Base-by-base conservation (phyloP, 1,140 invertebrate genomes). In the Forficula auricularia region DNA sequence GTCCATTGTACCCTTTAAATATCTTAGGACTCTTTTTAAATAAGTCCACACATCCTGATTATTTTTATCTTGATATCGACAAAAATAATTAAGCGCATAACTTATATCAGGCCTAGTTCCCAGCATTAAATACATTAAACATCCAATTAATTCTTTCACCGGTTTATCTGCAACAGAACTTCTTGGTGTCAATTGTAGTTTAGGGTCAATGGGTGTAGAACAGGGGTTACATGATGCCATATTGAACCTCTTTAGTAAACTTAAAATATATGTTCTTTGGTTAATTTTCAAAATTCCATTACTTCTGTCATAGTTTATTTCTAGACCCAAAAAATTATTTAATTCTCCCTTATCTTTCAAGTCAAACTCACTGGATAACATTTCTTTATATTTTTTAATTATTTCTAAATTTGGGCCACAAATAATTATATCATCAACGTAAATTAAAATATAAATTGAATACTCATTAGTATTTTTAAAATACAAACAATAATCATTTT, bases 351-450 rank as follows among this genome's bases (percentile, higher is more conserved):
- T 27, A 40, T 46, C 43, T 20, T 45, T 38, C 1, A 46, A 31
- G 16, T 33, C 34, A 46, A 47, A 45, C 18, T 47, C 22, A 14
- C 12, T 10, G 10, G n/a, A 16, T n/a, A 47, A 18, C 3, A 8
- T 32, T 36, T 7, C 10, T 30, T 45, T 48, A 7, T 45, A n/a
- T 19, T 30, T 35, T 13, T 32, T 34, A 14, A 48, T 41, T 20
- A 33, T 31, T 10, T 42, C 19, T 12, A n/a, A 20, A 19, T 22
- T 34, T 2, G 19, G 18, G 38, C 20, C 30, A 13, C 33, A 32
- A 22, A 47, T 12, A 14, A 47, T 47, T 37, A 47, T 22, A 38
- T 47, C 46, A 44, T 47, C 46, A 38, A 47, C 46, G 39, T 45
- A 44, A 16, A 47, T 7, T 8, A 47, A 33, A 3, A 47, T 36